Base-by-base conservation (phyloP, 2,797 vertebrate genomes). In the Enteromius fasciolatus region DNA sequence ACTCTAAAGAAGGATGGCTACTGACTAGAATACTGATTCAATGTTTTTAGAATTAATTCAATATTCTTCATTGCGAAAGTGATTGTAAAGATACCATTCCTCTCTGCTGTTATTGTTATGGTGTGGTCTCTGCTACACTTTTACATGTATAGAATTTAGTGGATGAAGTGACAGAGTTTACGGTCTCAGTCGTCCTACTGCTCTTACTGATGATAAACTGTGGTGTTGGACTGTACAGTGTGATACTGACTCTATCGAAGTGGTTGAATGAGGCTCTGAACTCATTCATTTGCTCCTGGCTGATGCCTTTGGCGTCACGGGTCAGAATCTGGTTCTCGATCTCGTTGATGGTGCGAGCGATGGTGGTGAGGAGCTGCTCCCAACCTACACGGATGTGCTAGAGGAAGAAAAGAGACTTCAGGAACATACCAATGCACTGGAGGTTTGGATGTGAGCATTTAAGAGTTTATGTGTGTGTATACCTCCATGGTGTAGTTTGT, bases 401-500 rank as follows among this genome's bases (percentile, higher is more conserved):
- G 33, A 73, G 12, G 69, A 28, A 28, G 46, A 79, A 54, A 74
- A 25, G 18, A 39, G 25, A 66, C 2, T 1, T 82, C 28, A 85
- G 25, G 6, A 59, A 57, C 79, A 36, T 15, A 69, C 44, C 11
- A 54, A 39, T 41, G 46, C 31, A 1, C 10, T n/a, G 2, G 20
- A 15, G 41, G 44, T 31, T 11, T 59, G 66, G 3, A 61, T 63
- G 39, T 73, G 14, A 48, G 36, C 23, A 39, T 76, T 54, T 78
- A n/a, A 61, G 52, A 54, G 64, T 73, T 54, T 74, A 48, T 69
- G 28, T 66, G 36, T 14, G 9, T 50, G 12, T 76, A 28, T 91
- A 94, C 98, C 97, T 99, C 98, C 98, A 99, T 99, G 88, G 98
- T 99, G 90, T 99, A 99, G 91, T 98, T 99, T 92, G 97, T 99